Conservation (phyloP, 2,888 invertebrate species). For the Leptopilina myrica region DNA sequence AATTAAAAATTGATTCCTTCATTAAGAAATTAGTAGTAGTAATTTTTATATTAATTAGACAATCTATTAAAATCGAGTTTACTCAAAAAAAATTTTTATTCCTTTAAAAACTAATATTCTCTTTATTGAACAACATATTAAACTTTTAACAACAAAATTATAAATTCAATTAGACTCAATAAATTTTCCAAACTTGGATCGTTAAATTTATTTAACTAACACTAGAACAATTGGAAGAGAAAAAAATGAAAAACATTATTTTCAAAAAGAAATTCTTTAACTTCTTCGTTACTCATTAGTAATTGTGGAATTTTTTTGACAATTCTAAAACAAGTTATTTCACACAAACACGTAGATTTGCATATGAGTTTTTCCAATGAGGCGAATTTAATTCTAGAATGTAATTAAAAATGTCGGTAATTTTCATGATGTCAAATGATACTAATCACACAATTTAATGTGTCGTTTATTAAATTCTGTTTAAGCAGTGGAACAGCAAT, state of each 20-base stretch:
- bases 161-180: too few relatives aligned
- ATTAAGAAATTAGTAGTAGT: too few relatives aligned
- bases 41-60: too few relatives aligned
- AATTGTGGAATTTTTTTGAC: conserved; percentile 14
- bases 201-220: too few relatives aligned
- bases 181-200: too few relatives aligned
- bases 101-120: too few relatives aligned
- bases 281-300: conserved; percentile 4
- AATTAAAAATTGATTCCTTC: too few relatives aligned
- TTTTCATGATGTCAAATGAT: neutral
- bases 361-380: conserved; percentile 37
- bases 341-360: neutral
- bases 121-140: too few relatives aligned
- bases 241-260: neutral
- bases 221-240: too few relatives aligned
- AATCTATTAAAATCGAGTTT: too few relatives aligned
- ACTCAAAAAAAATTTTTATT: too few relatives aligned
- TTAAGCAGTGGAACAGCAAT: neutral
- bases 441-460: neutral
- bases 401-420: neutral
- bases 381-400: neutral
- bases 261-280: neutral
- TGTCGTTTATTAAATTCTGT: neutral
- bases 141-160: too few relatives aligned
- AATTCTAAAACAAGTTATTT: neutral